Percentiles rank a stretch among this genome's conserved stretches.
Conservation (phyloP, 2,113 vertebrate genomes). For the Atherinomorus stipes region DNA sequence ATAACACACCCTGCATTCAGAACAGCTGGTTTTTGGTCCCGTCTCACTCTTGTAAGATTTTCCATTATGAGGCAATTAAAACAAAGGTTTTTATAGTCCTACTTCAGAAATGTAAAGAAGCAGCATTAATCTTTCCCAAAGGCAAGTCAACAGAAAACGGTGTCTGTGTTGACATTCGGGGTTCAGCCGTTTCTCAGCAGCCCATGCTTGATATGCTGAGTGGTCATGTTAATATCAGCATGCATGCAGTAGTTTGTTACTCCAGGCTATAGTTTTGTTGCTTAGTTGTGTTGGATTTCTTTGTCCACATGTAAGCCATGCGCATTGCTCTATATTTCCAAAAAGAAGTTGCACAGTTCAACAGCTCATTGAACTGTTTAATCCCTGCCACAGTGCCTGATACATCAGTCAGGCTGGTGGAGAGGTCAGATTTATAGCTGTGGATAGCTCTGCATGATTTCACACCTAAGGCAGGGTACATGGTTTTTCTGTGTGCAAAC, state of each 20-base stretch:
- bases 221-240: background rate
- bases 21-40: conserved; percentile 17
- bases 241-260: conserved; percentile 3
- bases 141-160: conserved; percentile 25
- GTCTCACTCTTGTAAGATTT: conserved; percentile 34
- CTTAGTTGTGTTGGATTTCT: background rate
- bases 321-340: no score
- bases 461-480: no score
- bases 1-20: conserved; percentile 46
- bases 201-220: background rate
- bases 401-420: no score
- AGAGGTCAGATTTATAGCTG: no score
- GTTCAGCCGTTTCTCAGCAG: conserved; percentile 14
- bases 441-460: no score
- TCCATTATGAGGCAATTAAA: conserved; percentile 56
- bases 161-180: conserved; percentile 32
- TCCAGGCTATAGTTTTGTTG: background rate
- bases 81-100: conserved; percentile 31
- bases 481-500: no score
- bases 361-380: no score
- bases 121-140: conserved; percentile 51
- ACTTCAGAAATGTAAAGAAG: conserved; percentile 43
- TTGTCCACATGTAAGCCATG: background rate
- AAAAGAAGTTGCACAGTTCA: no score
- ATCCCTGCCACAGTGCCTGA: no score